Conservation (phyloP, 2,113 vertebrate genomes). For the Hippotragus niger region DNA sequence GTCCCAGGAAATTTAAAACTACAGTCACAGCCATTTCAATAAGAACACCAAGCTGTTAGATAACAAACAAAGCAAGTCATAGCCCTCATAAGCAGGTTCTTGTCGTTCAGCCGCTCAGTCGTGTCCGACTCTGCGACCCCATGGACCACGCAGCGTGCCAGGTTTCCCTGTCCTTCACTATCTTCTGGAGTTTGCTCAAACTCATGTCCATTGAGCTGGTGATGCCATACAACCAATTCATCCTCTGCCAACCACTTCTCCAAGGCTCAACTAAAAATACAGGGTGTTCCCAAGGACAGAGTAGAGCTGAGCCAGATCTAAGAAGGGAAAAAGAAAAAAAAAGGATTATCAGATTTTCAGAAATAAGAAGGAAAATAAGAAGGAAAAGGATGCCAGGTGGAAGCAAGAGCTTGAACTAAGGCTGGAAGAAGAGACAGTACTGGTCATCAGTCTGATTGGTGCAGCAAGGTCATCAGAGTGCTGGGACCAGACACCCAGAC, state of each 20-base stretch:
- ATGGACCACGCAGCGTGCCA: neutral
- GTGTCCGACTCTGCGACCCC: accelerated
- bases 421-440: neutral
- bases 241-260: neutral
- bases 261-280: neutral
- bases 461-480: neutral
- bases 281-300: neutral
- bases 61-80: neutral
- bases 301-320: neutral
- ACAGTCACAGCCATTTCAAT: neutral
- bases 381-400: neutral
- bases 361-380: neutral
- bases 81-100: neutral
- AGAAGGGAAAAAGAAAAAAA: neutral
- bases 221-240: neutral
- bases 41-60: neutral
- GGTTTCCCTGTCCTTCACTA: neutral
- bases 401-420: neutral
- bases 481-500: neutral
- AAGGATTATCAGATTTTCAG: neutral
- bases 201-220: neutral
- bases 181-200: neutral
- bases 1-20: neutral
- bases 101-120: neutral
- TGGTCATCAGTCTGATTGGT: neutral